Base-by-base conservation (phyloP, 2,113 vertebrate species). In the Guaruba guarouba region DNA sequence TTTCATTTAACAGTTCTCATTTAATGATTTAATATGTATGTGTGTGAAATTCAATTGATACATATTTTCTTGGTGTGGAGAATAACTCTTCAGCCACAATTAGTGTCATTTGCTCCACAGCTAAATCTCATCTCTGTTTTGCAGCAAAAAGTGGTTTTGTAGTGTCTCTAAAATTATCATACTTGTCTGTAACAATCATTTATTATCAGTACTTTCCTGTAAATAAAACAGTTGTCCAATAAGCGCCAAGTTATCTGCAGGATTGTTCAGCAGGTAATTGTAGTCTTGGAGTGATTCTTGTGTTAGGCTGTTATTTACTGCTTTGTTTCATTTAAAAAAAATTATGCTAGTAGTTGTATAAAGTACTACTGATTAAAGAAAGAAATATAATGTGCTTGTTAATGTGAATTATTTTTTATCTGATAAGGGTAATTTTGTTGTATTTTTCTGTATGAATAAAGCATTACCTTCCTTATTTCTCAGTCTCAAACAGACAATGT, bases 51-150 rank as follows among this genome's bases (percentile, higher is more conserved):
- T 49, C 11, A 71, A 28, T 12, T 82, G 17, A 46, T 63, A 27
- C 3, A 0, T 68, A 35, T 87, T 78, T 91, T 76, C 19, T 82
- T 0, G 0, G 8, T 66, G 20, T 66, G 9, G 29, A 78, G 66
- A 87, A n/a, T 51, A 35, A 54, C 24, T 43, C 4, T 33, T 89
- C 31, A 86, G 39, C 48, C n/a, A 49, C 64, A 55, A 44, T 20
- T 19, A 64, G 9, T 1, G 0, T 35, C 75, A 43, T 55, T 64
- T 68, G 17, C 1, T 3, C 20, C 48, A 37, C 18, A 79, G 20
- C 33, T 69, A 76, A 68, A 61, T 64, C 17, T 76, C 39, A 24
- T 37, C 63, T 43, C 63, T 59, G 2, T 87, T 91, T 82, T 31
- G 46, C 18, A 62, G 39, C 6, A 51, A 49, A 91, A 75, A 49